Base-by-base conservation (phyloP, 2,888 invertebrate genomes). In the Spodoptera littoralis region DNA sequence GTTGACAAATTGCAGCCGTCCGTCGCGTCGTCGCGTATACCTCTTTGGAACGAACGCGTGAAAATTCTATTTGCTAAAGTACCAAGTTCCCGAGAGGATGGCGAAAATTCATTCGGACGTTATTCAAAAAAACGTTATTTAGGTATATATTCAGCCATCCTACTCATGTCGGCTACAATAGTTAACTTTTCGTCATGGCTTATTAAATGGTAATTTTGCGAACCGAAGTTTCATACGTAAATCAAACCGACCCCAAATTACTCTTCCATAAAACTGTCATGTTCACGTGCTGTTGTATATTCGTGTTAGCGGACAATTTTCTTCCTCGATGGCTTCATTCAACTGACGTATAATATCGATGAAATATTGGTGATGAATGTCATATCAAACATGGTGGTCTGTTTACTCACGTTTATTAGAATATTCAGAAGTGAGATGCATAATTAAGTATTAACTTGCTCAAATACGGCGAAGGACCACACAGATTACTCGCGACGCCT, bases 401-500 rank as follows among this genome's bases (percentile, higher is more conserved):
- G 27, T 47, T 48, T 59, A 47, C 57, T 49, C 60, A 42, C 53
- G 61, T 43, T 41, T 27, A 27, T 55, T 60, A 60, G 63, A 58
- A 63, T 66, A 57, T 54, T 45, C 66, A 57, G 51, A 72, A 73
- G 68, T 73, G 65, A 76, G 62, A 52, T 61, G 58, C 70, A 81
- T 83, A 86, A 86, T 88, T 88, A 85, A 83, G 80, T 75, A 80
- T 77, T 80, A 82, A 80, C 74, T 73, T 60, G 72, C 64, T 73
- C 77, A 85, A 86, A 86, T 77, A 83, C 75, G 73, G 84, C 79
- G 80, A 83, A 72, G 73, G 92, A 91, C 92, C 93, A 92, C 92
- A 92, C 93, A 88, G 81, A 83, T 84, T 75, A 84, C 78, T 77
- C 79, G 85, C 80, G 82, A 80, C 73, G 92, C 92, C 92, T 64